These are phyloP conservation scores for Ornithoptera alexandrae DNA, from an alignment of 2,888 invertebrate species.

Conservation along the genomic window DNA sequence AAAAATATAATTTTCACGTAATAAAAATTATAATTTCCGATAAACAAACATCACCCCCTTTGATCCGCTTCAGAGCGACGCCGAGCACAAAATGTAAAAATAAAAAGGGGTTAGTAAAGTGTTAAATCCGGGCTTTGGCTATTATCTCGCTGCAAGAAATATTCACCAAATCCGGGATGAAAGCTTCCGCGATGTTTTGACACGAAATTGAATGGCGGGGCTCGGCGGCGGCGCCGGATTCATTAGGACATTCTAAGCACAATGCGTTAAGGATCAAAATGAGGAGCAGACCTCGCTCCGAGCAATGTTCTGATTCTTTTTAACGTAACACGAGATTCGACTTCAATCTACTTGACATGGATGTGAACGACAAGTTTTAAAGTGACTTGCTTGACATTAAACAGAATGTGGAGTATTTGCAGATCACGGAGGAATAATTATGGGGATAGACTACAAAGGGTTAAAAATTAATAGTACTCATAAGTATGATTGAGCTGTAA, in stretches of 20 bases:
- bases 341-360: too few relatives aligned
- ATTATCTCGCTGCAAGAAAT: constrained; percentile 22
- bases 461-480: too few relatives aligned
- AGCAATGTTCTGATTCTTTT: too few relatives aligned
- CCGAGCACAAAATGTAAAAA: neutral
- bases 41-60: neutral
- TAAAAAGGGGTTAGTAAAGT: constrained; percentile 14
- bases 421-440: too few relatives aligned
- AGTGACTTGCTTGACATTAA: too few relatives aligned
- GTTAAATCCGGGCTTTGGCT: constrained; percentile 23
- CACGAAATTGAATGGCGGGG: constrained; percentile 21
- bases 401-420: too few relatives aligned
- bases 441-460: too few relatives aligned
- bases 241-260: constrained; percentile 14
- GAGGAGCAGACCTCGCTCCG: neutral
- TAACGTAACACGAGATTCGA: too few relatives aligned
- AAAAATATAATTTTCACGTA: too few relatives aligned
- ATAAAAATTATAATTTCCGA: too few relatives aligned
- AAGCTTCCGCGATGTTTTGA: constrained; percentile 17
- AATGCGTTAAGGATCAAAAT: neutral
- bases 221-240: constrained; percentile 15
- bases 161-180: constrained; percentile 22
- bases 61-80: neutral
- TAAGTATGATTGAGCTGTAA: too few relatives aligned
- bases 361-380: too few relatives aligned